phyloP scores from a whole-genome alignment of 2,113 vertebrate species.

The Lipotes vexillifer region DNA sequence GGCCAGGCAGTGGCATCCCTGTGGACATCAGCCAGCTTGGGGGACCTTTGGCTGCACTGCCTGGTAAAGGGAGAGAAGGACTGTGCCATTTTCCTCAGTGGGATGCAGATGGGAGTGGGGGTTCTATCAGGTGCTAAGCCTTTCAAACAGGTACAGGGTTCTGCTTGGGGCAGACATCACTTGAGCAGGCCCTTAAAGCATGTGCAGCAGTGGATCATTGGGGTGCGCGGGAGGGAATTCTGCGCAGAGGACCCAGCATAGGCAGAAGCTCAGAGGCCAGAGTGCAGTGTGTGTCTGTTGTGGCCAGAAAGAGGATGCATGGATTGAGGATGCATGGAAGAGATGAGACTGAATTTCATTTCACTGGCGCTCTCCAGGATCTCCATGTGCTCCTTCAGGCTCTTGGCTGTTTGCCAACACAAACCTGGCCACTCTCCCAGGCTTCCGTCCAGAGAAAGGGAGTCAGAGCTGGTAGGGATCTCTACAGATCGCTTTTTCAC shows the following conservation, averaged over 20 bases:
- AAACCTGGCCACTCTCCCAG: background rate
- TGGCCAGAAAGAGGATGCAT: background rate
- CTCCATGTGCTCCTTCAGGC: background rate
- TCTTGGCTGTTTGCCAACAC: background rate
- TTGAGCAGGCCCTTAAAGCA: background rate
- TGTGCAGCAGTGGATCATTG: background rate
- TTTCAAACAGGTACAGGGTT: background rate
- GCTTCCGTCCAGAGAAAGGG: background rate
- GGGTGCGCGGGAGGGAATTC: background rate
- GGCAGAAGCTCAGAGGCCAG: background rate
- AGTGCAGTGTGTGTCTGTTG: background rate
- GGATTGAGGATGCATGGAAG: background rate
- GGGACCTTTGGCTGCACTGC: background rate
- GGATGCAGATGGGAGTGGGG: background rate
- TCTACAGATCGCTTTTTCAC: background rate
- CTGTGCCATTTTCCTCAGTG: background rate
- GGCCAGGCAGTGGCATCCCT: rapidly evolving
- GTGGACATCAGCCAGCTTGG: background rate
- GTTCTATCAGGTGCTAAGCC: background rate
- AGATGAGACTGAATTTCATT: background rate
- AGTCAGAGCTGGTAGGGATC: background rate
- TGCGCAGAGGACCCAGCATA: background rate
- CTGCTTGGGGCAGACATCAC: background rate
- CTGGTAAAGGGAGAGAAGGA: background rate
- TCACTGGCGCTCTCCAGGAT: background rate